Percentiles rank a stretch among this genome's conserved stretches.
These are phyloP conservation scores for Cerceris rybyensis DNA, from an alignment of 2,888 invertebrate species.

Conservation along the genomic window DNA sequence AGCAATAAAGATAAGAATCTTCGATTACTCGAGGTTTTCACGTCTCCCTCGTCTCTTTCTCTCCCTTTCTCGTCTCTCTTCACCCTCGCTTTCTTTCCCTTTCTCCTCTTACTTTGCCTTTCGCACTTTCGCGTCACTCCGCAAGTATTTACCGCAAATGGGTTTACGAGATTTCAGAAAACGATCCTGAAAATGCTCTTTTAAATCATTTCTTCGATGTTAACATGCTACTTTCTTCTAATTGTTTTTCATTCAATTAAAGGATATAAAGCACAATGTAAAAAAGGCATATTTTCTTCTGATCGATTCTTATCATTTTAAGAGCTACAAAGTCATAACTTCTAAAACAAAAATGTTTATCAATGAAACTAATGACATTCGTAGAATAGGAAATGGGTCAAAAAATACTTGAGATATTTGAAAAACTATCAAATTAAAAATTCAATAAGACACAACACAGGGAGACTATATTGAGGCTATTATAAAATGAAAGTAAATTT, in stretches of 20 bases:
- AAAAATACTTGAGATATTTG: too few species aligned
- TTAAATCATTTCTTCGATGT: neutral
- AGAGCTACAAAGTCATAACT: too few species aligned
- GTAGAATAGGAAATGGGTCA: too few species aligned
- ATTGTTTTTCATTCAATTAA: neutral
- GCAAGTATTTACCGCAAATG: slow-evolving; percentile 36
- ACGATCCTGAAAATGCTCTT: neutral
- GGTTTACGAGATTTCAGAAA: slow-evolving; percentile 22
- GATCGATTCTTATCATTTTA: too few species aligned
- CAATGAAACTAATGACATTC: too few species aligned
- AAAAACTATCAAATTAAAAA: too few species aligned
- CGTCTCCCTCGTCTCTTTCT: slow-evolving; percentile 5
- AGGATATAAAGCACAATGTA: too few species aligned
- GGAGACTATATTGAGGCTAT: too few species aligned
- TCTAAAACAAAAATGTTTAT: too few species aligned
- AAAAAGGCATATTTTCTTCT: too few species aligned
- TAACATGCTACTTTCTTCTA: neutral
- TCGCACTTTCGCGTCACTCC: slow-evolving; percentile 23
- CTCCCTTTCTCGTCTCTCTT: neutral
- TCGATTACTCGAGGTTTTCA: slow-evolving; percentile 61
- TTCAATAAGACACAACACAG: too few species aligned
- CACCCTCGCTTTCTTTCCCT: neutral
- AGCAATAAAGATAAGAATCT: slow-evolving; percentile 76
- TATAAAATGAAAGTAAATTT: too few species aligned
- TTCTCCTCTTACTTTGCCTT: slow-evolving; percentile 12